Evolutionary conservation across 2,113 vertebrate species (phyloP), one percentile per base, ranked within the genome.

Genomic region (Camelus bactrianus): DNA sequence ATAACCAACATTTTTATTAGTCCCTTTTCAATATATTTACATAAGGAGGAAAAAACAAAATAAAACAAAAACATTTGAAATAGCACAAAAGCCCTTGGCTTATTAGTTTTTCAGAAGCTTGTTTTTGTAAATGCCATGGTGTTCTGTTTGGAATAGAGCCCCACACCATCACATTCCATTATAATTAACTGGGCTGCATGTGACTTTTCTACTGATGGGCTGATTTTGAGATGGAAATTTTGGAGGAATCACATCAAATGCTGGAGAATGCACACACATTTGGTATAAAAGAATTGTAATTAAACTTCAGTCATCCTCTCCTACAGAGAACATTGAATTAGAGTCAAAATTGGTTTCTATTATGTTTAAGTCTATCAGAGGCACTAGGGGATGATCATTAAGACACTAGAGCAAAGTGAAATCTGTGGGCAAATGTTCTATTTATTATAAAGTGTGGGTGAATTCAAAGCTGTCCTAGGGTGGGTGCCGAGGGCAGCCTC

Each of bases 271-370:
- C 90, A 95, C 93, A 84, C 15, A 24, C 76, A 97, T 97, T 98
- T 94, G 80, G 77, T 82, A 97, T 93, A 87, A 89, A 83, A 88
- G 95, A 96, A 69, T 77, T 97, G 80, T 93, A 97, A 98, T 98
- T 98, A 98, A 93, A 93, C 96, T 98, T 97, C 98, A 98, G 94
- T 85, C 89, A 98, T 98, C 54, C 80, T 92, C 86, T 98, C 97
- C 97, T 97, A 95, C 89, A 72, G 89, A 97, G 98, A 98, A 95
- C 94, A 97, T 56, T 96, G 97, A 97, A 97, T 97, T 97, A 97
- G 87, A 97, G 83, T 98, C 94, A 97, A 98, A 97, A 98, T 97
- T 97, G 92, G 93, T 88, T 98, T 96, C 97, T 96, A 97, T 98
- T 98, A 97, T 97, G 92, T 94, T 96, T 95, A 97, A 96, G 91